These are phyloP conservation scores for Poecilobothrus nobilitatus DNA, from an alignment of 2,888 invertebrate genomes.

Conservation along the genomic window DNA sequence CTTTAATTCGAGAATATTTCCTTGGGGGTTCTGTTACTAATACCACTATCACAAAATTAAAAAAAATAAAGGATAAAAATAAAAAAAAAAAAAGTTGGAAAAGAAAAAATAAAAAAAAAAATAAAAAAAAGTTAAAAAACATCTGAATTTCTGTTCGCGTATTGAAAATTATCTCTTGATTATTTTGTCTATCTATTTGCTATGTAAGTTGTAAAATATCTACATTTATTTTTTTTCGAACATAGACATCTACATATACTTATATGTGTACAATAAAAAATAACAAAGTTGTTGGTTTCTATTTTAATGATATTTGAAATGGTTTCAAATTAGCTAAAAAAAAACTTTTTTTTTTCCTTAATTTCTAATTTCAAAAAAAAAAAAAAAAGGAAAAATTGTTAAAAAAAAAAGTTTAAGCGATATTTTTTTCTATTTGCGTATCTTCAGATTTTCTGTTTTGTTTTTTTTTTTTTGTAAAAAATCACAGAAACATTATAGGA, in stretches of 20 bases:
- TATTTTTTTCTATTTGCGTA: no score
- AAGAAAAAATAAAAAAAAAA: neutral
- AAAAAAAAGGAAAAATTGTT: neutral
- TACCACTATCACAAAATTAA: neutral
- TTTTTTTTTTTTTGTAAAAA: neutral
- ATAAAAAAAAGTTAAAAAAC: neutral
- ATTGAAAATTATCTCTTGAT: conserved; percentile 1
- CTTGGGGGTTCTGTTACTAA: no score
- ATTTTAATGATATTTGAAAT: conserved; percentile 3
- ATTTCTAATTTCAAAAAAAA: neutral
- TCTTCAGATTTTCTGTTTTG: no score
- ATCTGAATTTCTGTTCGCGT: neutral
- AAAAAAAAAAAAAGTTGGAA: neutral
- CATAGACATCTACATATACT: no score
- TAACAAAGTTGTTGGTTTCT: neutral
- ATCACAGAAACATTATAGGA: neutral
- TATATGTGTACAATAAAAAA: no score
- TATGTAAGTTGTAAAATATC: neutral
- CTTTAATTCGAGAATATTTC: no score
- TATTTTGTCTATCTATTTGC: neutral
- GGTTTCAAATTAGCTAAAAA: conserved; percentile 3
- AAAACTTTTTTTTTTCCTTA: no score
- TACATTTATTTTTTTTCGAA: neutral
- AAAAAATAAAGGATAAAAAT: no score
- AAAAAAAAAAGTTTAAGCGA: no score